Base-by-base conservation (phyloP, 2,888 invertebrate species). In the Nemoura dubitans region DNA sequence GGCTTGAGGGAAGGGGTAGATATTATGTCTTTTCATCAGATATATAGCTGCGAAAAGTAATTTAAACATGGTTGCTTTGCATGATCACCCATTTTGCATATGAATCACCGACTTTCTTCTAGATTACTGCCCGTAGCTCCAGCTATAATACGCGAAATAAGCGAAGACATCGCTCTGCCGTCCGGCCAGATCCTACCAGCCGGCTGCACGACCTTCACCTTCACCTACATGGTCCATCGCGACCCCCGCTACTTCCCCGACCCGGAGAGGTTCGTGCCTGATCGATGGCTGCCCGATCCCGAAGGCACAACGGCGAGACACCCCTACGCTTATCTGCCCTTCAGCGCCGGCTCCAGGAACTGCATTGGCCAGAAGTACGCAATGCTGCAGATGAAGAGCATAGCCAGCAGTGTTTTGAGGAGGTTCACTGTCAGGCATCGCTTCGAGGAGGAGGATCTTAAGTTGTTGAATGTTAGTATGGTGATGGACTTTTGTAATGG, bases 101-200 rank as follows among this genome's bases (percentile, higher is more conserved):
- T 59, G 10, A 21, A 59, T 10, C 2, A 59, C 59, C 2, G 14
- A 59, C 3, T 59, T 1, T 59, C 21, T 2, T 36, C 88, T 85
- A 83, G 89, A 29, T 36, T 89, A 16, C 88, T 83, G n/a, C 89
- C 89, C 0, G 87, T 88, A 0, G 76, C 87, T 0, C 89, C 89
- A 0, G 36, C 87, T 5, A 86, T 87, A 0, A 87, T 77, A 30
- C 81, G 88, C 28, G 82, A 76, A 27, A 76, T 88, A n/a, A 85
- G 86, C 30, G 78, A 87, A 26, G 87, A 88, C 30, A 84, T 85
- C 3, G 80, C 59, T n/a, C 85, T 86, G 7, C 81, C 76, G 10
- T 86, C 87, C 3, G 86, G 87, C 29, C 85, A 86, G 27, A 36
- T 80, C 16, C 25, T 88, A n/a, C 87, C 87, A 6, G 85, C 86